phyloP scores from a whole-genome alignment of 1,140 invertebrate species.

The Magallana ariakensis region DNA sequence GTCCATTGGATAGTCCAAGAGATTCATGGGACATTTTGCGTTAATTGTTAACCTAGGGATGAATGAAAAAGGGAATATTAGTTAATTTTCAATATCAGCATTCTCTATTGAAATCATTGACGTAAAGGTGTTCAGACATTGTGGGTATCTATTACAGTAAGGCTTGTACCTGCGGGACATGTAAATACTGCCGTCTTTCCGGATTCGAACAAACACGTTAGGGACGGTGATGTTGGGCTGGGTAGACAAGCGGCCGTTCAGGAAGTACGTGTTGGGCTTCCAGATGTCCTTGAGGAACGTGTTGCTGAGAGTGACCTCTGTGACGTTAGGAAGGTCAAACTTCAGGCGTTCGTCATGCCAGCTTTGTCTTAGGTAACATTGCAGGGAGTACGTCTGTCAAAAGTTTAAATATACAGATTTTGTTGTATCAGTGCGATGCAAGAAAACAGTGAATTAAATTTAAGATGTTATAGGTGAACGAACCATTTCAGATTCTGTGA shows the following conservation, averaged over 20 bases:
- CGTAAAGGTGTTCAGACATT: too few species aligned
- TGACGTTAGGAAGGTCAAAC: constrained; percentile 73
- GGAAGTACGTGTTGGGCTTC: constrained; percentile 97
- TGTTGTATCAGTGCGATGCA: neutral
- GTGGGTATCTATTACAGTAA: too few species aligned
- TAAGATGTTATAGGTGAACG: neutral
- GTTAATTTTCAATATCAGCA: too few species aligned
- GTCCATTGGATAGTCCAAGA: constrained; percentile 98
- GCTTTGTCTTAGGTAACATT: constrained; percentile 93
- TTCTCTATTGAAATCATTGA: too few species aligned
- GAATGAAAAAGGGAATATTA: too few species aligned
- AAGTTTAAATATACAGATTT: neutral
- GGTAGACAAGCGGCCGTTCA: constrained; percentile 95
- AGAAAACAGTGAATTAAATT: neutral
- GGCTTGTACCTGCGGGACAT: constrained; percentile 93
- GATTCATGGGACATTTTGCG: constrained; percentile 97
- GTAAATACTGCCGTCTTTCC: constrained; percentile 91
- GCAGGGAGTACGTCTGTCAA: constrained; percentile 94
- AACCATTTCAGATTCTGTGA: constrained; percentile 95
- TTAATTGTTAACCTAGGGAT: constrained; percentile 92
- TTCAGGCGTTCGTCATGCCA: constrained; percentile 83
- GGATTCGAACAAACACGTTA: constrained; percentile 93
- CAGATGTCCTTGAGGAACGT: constrained; percentile 86
- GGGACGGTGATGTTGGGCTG: constrained; percentile 97
- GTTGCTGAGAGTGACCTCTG: constrained; percentile 77